phyloP scores from a whole-genome alignment of 2,888 invertebrate genomes.

The Unio delphinus region DNA sequence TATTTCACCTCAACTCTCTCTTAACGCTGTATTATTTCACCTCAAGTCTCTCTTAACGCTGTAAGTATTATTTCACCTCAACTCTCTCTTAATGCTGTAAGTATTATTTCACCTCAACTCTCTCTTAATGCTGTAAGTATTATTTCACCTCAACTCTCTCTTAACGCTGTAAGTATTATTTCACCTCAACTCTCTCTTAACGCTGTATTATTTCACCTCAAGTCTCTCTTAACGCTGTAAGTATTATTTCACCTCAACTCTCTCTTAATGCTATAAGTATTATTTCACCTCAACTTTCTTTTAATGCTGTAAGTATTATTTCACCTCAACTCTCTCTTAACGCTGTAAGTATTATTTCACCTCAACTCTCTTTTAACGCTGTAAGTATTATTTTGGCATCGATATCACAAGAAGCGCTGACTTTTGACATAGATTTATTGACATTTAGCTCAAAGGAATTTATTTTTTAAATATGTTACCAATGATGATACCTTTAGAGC shows the following conservation, averaged over 20 bases:
- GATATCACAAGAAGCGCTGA: too few species aligned
- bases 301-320: conserved; percentile 21
- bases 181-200: conserved; percentile 58
- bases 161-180: conserved; percentile 21
- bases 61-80: conserved; percentile 39
- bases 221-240: conserved; percentile 41
- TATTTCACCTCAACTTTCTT: conserved; percentile 52
- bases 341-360: conserved; percentile 21
- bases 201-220: conserved; percentile 42
- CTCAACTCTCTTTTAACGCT: conserved; percentile 56
- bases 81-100: conserved; percentile 41
- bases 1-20: conserved; percentile 52
- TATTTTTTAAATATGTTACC: too few species aligned
- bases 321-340: conserved; percentile 58
- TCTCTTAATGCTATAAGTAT: conserved; percentile 33
- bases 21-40: conserved; percentile 37
- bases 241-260: conserved; percentile 47
- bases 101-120: conserved; percentile 47
- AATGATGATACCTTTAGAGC: too few species aligned
- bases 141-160: conserved; percentile 52
- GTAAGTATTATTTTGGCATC: conserved; percentile 34
- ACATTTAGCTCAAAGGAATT: too few species aligned
- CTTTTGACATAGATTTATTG: too few species aligned
- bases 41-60: conserved; percentile 54
- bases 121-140: conserved; percentile 33